Percentiles rank a stretch among this genome's conserved stretches.
These are phyloP conservation scores for Hemicrepidius hirtus DNA, from an alignment of 2,888 invertebrate species.

Conservation along the genomic window DNA sequence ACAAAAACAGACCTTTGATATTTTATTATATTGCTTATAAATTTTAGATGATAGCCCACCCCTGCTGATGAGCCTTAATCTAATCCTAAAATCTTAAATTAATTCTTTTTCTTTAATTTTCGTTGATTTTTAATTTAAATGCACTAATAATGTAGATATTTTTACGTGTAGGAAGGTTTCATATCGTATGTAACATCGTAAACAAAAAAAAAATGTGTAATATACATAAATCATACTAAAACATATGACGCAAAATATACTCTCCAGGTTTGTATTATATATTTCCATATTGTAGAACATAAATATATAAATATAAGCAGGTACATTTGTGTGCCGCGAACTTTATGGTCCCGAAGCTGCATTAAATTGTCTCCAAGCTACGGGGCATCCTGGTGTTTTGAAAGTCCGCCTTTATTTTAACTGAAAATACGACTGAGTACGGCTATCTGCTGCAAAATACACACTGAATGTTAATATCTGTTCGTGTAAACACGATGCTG, in stretches of 20 bases:
- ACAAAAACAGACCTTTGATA: not conserved
- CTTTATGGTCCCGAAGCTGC: conserved; percentile 68
- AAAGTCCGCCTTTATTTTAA: conserved; percentile 66
- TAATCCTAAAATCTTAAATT: too few relatives aligned
- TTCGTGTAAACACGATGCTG: conserved; percentile 64
- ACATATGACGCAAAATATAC: conserved; percentile 59
- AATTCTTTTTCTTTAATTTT: not conserved
- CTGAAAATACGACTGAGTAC: conserved; percentile 63
- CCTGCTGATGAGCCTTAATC: too few relatives aligned
- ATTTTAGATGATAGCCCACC: too few relatives aligned
- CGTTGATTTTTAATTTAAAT: not conserved
- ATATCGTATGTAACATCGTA: conserved; percentile 20
- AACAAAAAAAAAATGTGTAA: conserved; percentile 29
- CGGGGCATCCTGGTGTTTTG: conserved; percentile 62
- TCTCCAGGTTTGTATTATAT: conserved; percentile 65
- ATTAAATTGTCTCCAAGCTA: conserved; percentile 68
- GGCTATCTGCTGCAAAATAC: conserved; percentile 56
- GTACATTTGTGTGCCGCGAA: conserved; percentile 68
- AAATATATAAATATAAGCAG: conserved; percentile 70
- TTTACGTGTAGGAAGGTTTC: conserved; percentile 2
- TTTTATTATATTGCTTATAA: not conserved
- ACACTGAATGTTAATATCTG: conserved; percentile 63
- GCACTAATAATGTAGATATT: conserved; percentile 6
- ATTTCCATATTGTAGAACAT: conserved; percentile 70
- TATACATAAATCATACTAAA: conserved; percentile 42